Conservation (phyloP, 2,888 invertebrate species). For the Trichogramma evanescens region DNA sequence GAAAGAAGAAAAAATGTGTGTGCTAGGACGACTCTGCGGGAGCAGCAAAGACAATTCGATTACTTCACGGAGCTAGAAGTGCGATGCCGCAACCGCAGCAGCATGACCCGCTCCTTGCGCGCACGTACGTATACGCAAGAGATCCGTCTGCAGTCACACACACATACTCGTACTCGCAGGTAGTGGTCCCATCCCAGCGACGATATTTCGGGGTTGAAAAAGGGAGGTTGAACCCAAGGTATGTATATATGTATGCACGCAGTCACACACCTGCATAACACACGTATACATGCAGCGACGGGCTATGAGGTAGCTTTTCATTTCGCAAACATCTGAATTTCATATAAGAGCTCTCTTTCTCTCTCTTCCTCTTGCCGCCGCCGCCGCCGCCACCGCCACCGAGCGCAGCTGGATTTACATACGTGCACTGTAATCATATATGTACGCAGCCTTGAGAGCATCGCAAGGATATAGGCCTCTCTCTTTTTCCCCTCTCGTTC, state of each 20-base stretch:
- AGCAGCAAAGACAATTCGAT: too few species aligned
- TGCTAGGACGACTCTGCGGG: too few species aligned
- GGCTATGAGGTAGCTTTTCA: constrained; percentile 7
- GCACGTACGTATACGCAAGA: not conserved
- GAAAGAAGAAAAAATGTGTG: too few species aligned
- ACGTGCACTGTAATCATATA: constrained; percentile 13
- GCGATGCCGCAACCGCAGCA: not conserved
- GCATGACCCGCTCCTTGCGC: not conserved
- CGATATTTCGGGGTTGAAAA: constrained; percentile 2
- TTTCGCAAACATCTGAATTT: constrained; percentile 20
- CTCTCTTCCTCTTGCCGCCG: too few species aligned
- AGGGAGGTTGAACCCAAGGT: not conserved
- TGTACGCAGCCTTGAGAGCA: not conserved
- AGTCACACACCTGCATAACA: too few species aligned
- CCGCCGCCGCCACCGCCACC: not conserved
- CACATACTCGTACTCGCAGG: not conserved
- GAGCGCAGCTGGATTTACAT: constrained; percentile 12
- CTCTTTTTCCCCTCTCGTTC: too few species aligned
- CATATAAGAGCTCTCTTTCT: constrained; percentile 6
- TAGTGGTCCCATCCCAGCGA: not conserved
- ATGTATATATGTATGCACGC: too few species aligned
- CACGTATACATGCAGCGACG: not conserved
- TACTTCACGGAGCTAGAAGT: too few species aligned
- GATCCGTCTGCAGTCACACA: not conserved
- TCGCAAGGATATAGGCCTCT: constrained; percentile 1